A percentile compares a stretch with the other conserved stretches of the same genome.
These are phyloP conservation scores for Pterocles orientalis DNA, from an alignment of 2,113 vertebrate genomes.

Conservation along the genomic window DNA sequence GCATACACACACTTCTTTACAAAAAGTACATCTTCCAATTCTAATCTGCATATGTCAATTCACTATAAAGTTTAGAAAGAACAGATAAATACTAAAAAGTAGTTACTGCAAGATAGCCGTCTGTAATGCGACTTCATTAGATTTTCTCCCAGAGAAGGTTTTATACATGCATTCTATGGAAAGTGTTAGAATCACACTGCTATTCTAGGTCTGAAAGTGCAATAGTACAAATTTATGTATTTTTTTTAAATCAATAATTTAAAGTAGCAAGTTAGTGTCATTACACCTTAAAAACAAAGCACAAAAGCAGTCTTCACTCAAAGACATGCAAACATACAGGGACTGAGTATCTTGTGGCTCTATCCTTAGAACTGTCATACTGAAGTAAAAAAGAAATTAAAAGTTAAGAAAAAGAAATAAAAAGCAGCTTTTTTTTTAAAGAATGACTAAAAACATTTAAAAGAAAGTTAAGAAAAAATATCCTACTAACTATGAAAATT, in stretches of 20 bases:
- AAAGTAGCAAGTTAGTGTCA: neutral
- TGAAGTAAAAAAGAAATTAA: constrained; percentile 29
- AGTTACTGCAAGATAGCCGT: neutral
- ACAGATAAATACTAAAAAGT: neutral
- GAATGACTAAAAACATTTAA: neutral
- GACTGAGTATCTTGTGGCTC: constrained; percentile 40
- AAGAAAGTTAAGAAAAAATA: neutral
- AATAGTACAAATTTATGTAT: neutral
- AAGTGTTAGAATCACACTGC: neutral
- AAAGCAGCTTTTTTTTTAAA: neutral
- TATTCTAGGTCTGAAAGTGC: neutral
- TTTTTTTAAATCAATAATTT: neutral
- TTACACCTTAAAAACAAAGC: neutral
- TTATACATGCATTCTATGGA: neutral
- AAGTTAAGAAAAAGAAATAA: neutral
- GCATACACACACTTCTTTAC: accelerated
- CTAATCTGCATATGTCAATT: neutral
- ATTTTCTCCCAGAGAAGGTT: neutral
- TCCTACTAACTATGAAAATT: neutral
- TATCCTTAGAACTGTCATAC: constrained; percentile 48
- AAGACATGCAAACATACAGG: constrained; percentile 54
- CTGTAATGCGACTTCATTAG: neutral
- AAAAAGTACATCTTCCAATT: neutral
- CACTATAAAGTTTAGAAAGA: neutral
- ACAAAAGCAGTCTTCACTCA: neutral